Evolutionary conservation across 2,888 invertebrate species (phyloP).

Genomic region (Byasa hedistus): DNA sequence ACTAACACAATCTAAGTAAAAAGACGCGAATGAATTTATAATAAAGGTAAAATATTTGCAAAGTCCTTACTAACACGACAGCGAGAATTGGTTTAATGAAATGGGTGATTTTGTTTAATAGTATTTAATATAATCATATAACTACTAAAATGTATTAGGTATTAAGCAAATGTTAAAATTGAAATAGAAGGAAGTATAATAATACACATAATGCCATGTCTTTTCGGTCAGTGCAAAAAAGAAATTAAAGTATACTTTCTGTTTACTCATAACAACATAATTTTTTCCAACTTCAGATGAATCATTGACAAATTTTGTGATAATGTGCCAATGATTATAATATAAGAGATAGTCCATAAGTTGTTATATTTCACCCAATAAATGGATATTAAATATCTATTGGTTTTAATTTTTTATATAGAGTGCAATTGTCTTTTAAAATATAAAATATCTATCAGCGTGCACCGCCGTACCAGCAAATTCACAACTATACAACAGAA

Average conservation of each 20-base stretch:
- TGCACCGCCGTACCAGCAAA: constrained; percentile 11
- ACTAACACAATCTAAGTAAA: not conserved
- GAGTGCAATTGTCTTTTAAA: not conserved
- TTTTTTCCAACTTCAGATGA: constrained; percentile 35
- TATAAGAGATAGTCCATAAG: constrained; percentile 44
- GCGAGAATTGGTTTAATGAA: not conserved
- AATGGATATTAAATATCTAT: constrained; percentile 39
- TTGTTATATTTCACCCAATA: constrained; percentile 38
- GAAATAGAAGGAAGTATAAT: not conserved
- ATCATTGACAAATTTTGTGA: constrained; percentile 79
- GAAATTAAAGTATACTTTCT: not conserved
- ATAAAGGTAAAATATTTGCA: not conserved
- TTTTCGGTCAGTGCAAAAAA: constrained; percentile 1
- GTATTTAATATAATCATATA: not conserved
- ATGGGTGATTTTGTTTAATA: not conserved
- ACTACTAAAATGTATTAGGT: not conserved
- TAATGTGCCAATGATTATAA: constrained; percentile 79
- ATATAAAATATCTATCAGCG: not conserved
- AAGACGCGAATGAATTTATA: not conserved
- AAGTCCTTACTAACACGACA: not conserved
- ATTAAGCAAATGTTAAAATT: not conserved
- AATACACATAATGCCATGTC: constrained; percentile 2
- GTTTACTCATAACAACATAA: not conserved
- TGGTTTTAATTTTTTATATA: constrained; percentile 30
- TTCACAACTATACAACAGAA: constrained; percentile 28